These are phyloP conservation scores for Eidolon dupreanum DNA, from an alignment of 2,797 vertebrate species.

Conservation along the genomic window DNA sequence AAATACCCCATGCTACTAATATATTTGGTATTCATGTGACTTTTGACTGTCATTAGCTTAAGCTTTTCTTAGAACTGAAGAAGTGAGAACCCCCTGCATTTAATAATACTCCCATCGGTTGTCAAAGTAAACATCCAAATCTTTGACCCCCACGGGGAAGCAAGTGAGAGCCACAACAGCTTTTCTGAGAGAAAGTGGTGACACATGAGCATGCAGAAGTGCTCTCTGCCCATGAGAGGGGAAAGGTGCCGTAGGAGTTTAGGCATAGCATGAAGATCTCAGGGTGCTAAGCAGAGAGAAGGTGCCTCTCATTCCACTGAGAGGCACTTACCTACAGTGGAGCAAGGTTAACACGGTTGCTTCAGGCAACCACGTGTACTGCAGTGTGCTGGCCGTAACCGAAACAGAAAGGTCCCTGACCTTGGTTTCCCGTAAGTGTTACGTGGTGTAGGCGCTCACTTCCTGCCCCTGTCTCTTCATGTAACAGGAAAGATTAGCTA, in stretches of 20 bases:
- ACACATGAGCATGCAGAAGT: neutral
- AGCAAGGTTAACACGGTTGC: neutral
- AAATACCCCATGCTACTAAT: neutral
- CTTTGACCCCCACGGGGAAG: neutral
- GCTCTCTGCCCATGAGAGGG: neutral
- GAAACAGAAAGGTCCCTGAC: neutral
- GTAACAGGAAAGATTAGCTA: neutral
- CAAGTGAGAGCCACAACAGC: neutral
- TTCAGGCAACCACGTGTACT: neutral
- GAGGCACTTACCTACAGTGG: neutral
- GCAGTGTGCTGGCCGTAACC: neutral
- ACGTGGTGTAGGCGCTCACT: neutral
- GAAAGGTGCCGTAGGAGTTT: neutral
- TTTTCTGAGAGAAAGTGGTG: neutral
- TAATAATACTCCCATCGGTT: neutral
- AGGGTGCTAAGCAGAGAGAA: neutral
- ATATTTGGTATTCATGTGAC: neutral
- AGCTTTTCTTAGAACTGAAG: neutral
- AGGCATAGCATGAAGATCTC: neutral
- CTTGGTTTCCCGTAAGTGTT: neutral
- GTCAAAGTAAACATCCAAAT: neutral
- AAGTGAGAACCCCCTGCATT: neutral
- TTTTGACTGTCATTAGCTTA: slow-evolving; percentile 10
- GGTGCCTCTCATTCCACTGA: neutral
- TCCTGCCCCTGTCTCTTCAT: neutral